Conservation (phyloP, 2,888 invertebrate species). For the Shargacucullia verbasci region DNA sequence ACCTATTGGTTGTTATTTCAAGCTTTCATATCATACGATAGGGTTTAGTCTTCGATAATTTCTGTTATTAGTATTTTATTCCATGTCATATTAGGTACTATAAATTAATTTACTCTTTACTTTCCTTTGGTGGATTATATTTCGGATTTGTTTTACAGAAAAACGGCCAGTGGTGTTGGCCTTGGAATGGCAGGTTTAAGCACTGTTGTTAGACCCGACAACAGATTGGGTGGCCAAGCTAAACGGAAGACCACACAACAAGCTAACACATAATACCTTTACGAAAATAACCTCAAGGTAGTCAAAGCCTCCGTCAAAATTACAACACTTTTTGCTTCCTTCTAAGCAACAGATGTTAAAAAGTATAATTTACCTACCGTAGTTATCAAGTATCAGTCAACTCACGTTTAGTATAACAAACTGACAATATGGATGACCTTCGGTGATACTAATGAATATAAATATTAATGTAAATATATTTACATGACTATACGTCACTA, state of each 20-base stretch:
- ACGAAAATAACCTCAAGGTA: slow-evolving; percentile 12
- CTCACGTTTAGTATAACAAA: slow-evolving; percentile 51
- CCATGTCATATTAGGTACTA: too few relatives aligned
- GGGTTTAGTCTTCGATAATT: too few relatives aligned
- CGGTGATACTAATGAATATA: slow-evolving; percentile 51
- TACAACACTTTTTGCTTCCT: slow-evolving; percentile 7
- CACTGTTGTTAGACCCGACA: too few relatives aligned
- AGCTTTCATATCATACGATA: too few relatives aligned
- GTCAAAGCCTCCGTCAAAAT: slow-evolving; percentile 10
- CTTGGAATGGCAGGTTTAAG: too few relatives aligned
- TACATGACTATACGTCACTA: slow-evolving; percentile 36
- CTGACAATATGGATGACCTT: slow-evolving; percentile 50
- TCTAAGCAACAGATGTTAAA: slow-evolving; percentile 21
- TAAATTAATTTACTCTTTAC: too few relatives aligned
- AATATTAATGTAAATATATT: slow-evolving; percentile 49
- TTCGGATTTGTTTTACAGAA: too few relatives aligned
- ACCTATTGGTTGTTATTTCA: background rate
- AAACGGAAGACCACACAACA: slow-evolving; percentile 22
- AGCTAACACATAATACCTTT: slow-evolving; percentile 20
- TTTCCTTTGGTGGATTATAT: too few relatives aligned
- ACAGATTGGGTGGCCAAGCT: background rate
- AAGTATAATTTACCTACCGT: slow-evolving; percentile 14
- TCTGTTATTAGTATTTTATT: too few relatives aligned
- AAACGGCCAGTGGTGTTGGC: too few relatives aligned
- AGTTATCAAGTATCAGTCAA: slow-evolving; percentile 39